Conservation (phyloP, 2,888 invertebrate genomes). For the Mimachlamys varia region DNA sequence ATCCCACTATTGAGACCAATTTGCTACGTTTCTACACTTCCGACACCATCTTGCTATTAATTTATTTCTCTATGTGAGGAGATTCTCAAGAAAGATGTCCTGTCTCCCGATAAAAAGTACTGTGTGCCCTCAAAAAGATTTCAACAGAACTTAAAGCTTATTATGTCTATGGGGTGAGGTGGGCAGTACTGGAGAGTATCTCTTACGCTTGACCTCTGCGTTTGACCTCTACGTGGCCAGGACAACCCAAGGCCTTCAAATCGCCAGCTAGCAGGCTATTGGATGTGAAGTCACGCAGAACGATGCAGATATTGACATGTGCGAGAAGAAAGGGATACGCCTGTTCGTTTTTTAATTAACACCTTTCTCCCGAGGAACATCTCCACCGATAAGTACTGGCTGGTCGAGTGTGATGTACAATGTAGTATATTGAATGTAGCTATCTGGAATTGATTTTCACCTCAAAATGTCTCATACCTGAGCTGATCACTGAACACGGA, state of each 20-base stretch:
- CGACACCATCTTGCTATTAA: no score
- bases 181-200: background rate
- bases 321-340: background rate
- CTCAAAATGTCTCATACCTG: background rate
- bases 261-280: background rate
- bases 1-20: no score
- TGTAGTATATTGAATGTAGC: background rate
- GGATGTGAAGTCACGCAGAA: background rate
- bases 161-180: background rate
- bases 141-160: background rate
- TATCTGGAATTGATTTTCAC: background rate
- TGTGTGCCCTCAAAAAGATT: background rate
- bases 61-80: no score
- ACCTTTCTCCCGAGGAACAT: background rate
- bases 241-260: background rate
- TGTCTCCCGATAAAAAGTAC: background rate
- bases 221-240: background rate
- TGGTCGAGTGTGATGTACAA: background rate
- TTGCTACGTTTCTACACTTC: no score
- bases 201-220: background rate
- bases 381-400: background rate
- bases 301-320: background rate
- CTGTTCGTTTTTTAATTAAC: constrained; percentile 20
- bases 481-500: background rate
- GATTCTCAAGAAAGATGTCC: no score